Evolutionary conservation across 2,888 invertebrate genomes (phyloP).

Genomic region (Deroplatys truncata): DNA sequence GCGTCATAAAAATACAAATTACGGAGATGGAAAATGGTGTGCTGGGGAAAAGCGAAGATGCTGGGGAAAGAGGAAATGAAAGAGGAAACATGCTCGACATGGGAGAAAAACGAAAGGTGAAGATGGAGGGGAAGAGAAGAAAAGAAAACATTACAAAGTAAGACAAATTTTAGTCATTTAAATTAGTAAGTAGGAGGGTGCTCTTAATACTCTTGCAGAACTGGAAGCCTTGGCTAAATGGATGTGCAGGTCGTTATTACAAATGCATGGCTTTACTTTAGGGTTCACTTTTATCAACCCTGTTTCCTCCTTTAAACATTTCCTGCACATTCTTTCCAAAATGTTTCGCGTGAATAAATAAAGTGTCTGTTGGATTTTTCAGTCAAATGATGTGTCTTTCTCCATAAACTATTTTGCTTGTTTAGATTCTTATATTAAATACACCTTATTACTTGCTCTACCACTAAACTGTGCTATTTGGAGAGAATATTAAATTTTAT

Average conservation of each 20-base stretch:
- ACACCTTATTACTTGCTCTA: too few species aligned
- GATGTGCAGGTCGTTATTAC: background rate
- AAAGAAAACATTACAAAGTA: conserved; percentile 2
- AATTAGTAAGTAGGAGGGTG: background rate
- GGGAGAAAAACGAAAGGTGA: conserved; percentile 2
- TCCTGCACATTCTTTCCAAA: too few species aligned
- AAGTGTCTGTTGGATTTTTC: too few species aligned
- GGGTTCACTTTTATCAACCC: background rate
- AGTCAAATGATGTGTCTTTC: too few species aligned
- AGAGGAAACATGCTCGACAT: background rate
- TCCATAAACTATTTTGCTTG: too few species aligned
- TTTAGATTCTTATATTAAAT: too few species aligned
- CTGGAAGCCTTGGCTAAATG: background rate
- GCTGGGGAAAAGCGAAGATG: background rate
- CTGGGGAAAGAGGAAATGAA: conserved; percentile 7
- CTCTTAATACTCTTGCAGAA: background rate
- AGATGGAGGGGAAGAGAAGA: background rate
- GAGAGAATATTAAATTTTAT: too few species aligned
- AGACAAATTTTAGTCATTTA: conserved; percentile 16
- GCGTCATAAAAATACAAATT: conserved; percentile 22
- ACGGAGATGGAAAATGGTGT: background rate
- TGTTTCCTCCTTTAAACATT: too few species aligned
- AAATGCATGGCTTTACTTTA: background rate
- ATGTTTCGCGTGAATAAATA: too few species aligned
- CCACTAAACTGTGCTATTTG: too few species aligned